Conservation (phyloP, 2,888 invertebrate species). For the Leucophenga montana region DNA sequence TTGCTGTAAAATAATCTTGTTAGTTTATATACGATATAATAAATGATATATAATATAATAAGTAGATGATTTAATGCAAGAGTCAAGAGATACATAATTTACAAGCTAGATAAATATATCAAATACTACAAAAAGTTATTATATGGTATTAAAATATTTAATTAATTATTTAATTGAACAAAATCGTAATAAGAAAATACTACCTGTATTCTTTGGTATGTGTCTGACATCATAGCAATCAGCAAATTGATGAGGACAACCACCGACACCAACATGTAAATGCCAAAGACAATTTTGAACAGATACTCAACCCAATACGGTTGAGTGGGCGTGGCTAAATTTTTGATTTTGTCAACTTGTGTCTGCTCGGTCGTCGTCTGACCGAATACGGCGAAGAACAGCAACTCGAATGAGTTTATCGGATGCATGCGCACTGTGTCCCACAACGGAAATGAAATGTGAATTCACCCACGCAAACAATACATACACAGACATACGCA, state of each 20-base stretch:
- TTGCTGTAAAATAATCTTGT: conserved; percentile 13
- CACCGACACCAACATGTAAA: conserved; percentile 99
- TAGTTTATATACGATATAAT: conserved; percentile 9
- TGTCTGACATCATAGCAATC: conserved; percentile 99
- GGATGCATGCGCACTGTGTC: conserved; percentile 91
- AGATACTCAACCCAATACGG: conserved; percentile 89
- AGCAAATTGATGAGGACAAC: conserved; percentile 99
- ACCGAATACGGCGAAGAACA: conserved; percentile 99
- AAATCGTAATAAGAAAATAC: conserved; percentile 63
- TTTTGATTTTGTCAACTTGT: conserved; percentile 79
- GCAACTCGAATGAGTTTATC: conserved; percentile 94
- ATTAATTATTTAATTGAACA: neutral
- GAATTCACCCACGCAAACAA: conserved; percentile 35
- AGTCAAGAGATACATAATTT: neutral
- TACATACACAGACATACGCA: conserved; percentile 33
- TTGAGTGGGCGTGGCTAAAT: conserved; percentile 76
- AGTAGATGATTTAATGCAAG: neutral
- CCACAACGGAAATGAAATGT: conserved; percentile 33
- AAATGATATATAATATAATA: neutral
- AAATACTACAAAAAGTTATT: conserved; percentile 16
- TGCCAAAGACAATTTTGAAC: conserved; percentile 90
- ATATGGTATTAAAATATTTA: conserved; percentile 22
- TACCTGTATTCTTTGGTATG: conserved; percentile 98
- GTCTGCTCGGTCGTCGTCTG: conserved; percentile 89
- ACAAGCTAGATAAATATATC: neutral